These are phyloP conservation scores for Euproctis similis DNA, from an alignment of 2,888 invertebrate genomes.

Conservation along the genomic window DNA sequence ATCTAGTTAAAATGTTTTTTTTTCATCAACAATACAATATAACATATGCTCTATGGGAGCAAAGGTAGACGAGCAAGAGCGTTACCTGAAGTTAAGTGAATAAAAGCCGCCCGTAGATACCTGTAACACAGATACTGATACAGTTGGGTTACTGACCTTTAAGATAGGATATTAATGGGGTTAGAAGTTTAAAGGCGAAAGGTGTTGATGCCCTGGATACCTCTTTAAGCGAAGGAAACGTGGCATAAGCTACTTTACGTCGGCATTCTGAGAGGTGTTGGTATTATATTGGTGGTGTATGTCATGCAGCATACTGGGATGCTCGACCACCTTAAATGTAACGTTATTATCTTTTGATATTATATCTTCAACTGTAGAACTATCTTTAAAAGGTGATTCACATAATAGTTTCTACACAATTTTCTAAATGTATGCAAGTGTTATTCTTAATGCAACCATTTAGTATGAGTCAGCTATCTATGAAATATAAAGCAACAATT, in stretches of 20 bases:
- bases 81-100: too few relatives aligned
- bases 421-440: slow-evolving; percentile 6
- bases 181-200: not conserved
- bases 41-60: too few relatives aligned
- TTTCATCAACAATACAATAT: not conserved
- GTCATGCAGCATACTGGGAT: not conserved
- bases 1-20: not conserved
- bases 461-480: slow-evolving; percentile 2
- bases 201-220: too few relatives aligned
- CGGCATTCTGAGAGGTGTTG: too few relatives aligned
- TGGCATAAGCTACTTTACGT: too few relatives aligned
- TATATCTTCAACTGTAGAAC: slow-evolving; percentile 1
- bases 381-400: slow-evolving; percentile 10
- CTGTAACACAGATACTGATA: not conserved
- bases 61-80: too few relatives aligned
- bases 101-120: too few relatives aligned
- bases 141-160: too few relatives aligned
- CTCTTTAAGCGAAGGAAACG: too few relatives aligned
- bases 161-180: not conserved
- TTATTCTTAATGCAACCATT: slow-evolving; percentile 7
- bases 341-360: not conserved
- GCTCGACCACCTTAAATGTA: not conserved
- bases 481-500: slow-evolving; percentile 1
- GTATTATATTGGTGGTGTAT: not conserved
- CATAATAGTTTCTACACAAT: slow-evolving; percentile 5